A percentile compares a stretch with the other conserved stretches of the same genome.
phyloP scores from a whole-genome alignment of 2,113 vertebrate species.

The Butorides virescens region DNA sequence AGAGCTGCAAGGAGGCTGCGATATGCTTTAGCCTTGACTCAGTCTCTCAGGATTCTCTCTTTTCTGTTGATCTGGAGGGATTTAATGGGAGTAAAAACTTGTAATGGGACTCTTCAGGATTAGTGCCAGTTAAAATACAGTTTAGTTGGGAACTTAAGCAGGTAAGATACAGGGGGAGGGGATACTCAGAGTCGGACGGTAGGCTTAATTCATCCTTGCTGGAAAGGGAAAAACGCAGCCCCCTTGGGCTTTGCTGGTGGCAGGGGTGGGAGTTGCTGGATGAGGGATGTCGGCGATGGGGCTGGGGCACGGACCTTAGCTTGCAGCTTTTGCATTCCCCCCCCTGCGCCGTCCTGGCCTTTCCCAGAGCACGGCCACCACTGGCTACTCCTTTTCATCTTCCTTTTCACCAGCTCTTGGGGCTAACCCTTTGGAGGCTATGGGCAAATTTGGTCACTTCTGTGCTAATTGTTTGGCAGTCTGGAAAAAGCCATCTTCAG shows the following conservation, averaged over 20 bases:
- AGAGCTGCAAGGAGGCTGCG: not conserved
- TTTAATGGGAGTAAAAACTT: conserved; percentile 9
- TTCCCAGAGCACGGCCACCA: not conserved
- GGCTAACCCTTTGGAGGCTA: not conserved
- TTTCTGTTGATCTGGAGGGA: not conserved
- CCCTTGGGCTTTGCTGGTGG: not conserved
- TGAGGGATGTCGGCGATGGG: not conserved
- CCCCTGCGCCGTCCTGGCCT: rapidly evolving
- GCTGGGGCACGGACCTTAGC: rapidly evolving
- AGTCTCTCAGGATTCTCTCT: not conserved
- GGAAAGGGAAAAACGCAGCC: not conserved
- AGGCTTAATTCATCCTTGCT: not conserved
- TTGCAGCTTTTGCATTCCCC: not conserved
- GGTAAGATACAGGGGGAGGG: not conserved
- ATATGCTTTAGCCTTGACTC: not conserved
- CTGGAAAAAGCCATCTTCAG: not conserved
- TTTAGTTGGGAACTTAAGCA: not conserved
- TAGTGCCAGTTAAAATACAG: not conserved
- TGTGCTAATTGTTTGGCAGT: conserved; percentile 29
- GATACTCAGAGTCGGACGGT: not conserved
- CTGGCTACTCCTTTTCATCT: not conserved
- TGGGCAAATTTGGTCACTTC: not conserved
- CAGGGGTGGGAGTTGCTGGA: not conserved
- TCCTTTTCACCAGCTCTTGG: not conserved
- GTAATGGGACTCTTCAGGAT: conserved; percentile 5